Conservation (phyloP, 2,888 invertebrate species). For the Agrotis ipsilon region DNA sequence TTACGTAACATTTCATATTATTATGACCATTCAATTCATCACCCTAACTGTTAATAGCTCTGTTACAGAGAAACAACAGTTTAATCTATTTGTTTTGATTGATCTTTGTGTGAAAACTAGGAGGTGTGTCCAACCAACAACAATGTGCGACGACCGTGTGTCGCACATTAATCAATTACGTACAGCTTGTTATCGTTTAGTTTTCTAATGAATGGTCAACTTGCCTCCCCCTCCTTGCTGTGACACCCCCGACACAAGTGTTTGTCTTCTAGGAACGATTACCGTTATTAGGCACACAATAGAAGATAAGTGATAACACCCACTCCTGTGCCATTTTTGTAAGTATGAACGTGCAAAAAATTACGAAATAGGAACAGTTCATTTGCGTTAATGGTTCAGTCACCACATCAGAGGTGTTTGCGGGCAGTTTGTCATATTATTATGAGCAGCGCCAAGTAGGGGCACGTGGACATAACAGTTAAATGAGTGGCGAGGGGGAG, state of each 20-base stretch:
- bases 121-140: conserved; percentile 17
- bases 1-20: conserved; percentile 25
- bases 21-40: conserved; percentile 34
- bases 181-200: conserved; percentile 35
- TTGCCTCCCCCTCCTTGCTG: conserved; percentile 2
- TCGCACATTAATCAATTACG: conserved; percentile 48
- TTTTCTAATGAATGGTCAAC: conserved; percentile 23
- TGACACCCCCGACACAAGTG: conserved; percentile 5
- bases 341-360: conserved; percentile 19
- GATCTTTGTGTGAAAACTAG: conserved; percentile 1
- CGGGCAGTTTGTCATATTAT: conserved; percentile 14
- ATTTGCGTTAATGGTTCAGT: conserved; percentile 44
- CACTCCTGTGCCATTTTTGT: conserved; percentile 17
- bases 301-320: conserved; percentile 14
- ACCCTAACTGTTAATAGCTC: conserved; percentile 27
- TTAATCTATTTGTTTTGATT: conserved; percentile 34
- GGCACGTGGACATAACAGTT: conserved; percentile 39
- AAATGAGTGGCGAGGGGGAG: conserved; percentile 7
- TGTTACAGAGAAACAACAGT: conserved; percentile 31
- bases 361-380: conserved; percentile 16
- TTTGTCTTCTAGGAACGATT: conserved; percentile 33
- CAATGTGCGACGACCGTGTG: not conserved
- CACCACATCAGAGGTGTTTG: not conserved
- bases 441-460: conserved; percentile 25
- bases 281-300: conserved; percentile 22